Evolutionary conservation across 2,113 vertebrate genomes (phyloP).

Genomic region (Albula goreensis): DNA sequence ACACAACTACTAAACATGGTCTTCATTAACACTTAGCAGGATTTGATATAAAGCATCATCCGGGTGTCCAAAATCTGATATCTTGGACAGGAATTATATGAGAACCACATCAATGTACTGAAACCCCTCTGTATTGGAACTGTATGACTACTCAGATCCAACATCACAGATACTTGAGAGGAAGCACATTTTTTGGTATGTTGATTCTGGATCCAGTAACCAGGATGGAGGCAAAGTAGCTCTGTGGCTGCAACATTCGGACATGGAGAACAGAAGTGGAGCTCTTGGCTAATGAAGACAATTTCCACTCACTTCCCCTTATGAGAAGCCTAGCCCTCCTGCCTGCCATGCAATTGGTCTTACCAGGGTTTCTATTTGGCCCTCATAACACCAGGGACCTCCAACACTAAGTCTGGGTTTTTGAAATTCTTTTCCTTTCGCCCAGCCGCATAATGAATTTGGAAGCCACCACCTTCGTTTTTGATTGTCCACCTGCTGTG

Average conservation of each 20-base stretch:
- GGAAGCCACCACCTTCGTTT: not conserved
- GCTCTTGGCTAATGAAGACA: not conserved
- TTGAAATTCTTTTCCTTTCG: not conserved
- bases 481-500: conserved; percentile 7
- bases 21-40: not conserved
- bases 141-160: not conserved
- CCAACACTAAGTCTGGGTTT: conserved; percentile 25
- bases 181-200: not conserved
- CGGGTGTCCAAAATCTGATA: not conserved
- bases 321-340: conserved; percentile 12
- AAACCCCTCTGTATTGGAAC: not conserved
- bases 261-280: not conserved
- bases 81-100: not conserved
- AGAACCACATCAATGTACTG: not conserved
- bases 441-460: not conserved
- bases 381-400: not conserved
- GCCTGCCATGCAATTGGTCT: conserved; percentile 15
- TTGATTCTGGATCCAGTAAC: conserved; percentile 15
- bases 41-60: not conserved
- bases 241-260: conserved; percentile 2
- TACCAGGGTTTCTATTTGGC: conserved; percentile 23
- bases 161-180: not conserved
- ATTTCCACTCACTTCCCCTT: conserved; percentile 32
- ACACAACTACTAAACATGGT: not conserved
- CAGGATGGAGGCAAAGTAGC: not conserved